Conservation (phyloP, 2,113 vertebrate genomes). For the Fregata magnificens region DNA sequence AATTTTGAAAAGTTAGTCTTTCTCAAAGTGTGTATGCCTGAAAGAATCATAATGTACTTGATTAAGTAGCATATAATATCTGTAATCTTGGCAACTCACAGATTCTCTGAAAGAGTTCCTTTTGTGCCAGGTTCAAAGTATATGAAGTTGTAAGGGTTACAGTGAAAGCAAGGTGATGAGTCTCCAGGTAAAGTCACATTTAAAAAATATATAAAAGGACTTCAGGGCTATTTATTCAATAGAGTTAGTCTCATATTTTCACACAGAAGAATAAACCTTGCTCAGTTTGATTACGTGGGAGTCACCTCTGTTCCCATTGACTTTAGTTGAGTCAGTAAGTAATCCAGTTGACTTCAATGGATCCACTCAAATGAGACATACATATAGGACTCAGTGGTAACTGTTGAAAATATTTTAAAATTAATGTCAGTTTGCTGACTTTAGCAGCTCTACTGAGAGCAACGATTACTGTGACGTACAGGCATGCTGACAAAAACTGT, state of each 20-base stretch:
- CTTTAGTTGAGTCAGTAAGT: not conserved
- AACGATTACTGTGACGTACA: not conserved
- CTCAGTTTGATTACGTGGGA: not conserved
- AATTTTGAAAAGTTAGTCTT: not conserved
- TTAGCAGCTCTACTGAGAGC: not conserved
- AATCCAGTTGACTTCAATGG: not conserved
- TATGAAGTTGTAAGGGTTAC: not conserved
- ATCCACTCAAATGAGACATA: not conserved
- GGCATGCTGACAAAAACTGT: not conserved
- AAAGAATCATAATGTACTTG: not conserved
- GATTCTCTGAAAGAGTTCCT: not conserved
- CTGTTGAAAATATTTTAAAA: not conserved
- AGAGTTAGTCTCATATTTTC: not conserved
- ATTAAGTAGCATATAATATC: not conserved
- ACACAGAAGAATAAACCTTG: not conserved
- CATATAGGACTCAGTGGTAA: not conserved
- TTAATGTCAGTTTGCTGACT: not conserved
- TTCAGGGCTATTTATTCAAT: not conserved
- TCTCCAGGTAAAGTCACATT: not conserved
- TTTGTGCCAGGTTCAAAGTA: not conserved
- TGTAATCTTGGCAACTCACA: not conserved
- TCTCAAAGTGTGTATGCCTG: not conserved
- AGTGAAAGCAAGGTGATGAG: not conserved
- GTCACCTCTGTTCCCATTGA: not conserved
- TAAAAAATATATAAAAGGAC: not conserved